Evolutionary conservation across 2,888 invertebrate species (phyloP).

Genomic region (Melanostoma scalare): DNA sequence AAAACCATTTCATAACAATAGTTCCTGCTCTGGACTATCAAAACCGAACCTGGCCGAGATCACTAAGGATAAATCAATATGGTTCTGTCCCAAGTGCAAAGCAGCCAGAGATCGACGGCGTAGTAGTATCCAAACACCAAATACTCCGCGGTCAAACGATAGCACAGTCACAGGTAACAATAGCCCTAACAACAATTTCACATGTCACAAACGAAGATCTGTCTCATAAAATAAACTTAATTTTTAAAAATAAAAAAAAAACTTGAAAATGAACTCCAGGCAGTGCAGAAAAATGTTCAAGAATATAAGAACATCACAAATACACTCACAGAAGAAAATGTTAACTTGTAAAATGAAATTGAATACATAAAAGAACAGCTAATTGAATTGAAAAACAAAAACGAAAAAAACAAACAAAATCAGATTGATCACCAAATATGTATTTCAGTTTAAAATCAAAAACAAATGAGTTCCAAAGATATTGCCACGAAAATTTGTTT

Average conservation of each 20-base stretch:
- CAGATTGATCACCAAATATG: neutral
- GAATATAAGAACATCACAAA: too few species aligned
- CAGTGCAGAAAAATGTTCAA: neutral
- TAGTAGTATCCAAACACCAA: neutral
- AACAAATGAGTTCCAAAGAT: slow-evolving; percentile 1
- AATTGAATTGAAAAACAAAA: neutral
- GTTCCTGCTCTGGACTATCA: neutral
- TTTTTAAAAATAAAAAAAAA: too few species aligned
- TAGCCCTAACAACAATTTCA: neutral
- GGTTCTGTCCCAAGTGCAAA: slow-evolving; percentile 3
- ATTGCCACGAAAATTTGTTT: slow-evolving; percentile 1
- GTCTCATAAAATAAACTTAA: neutral
- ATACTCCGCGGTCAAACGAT: neutral
- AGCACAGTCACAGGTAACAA: slow-evolving; percentile 4
- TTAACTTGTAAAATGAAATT: slow-evolving; percentile 6
- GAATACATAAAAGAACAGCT: slow-evolving; percentile 5
- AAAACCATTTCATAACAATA: slow-evolving; percentile 2
- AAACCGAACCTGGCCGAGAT: neutral
- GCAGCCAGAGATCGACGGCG: slow-evolving; percentile 3
- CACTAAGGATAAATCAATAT: neutral
- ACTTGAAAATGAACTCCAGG: slow-evolving; percentile 3
- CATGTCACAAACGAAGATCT: slow-evolving; percentile 3
- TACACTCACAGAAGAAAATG: neutral
- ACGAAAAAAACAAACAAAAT: slow-evolving; percentile 2
- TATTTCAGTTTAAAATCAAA: neutral